Evolutionary conservation across 2,888 invertebrate genomes (phyloP).

Genomic region (Hydriomena furcata): DNA sequence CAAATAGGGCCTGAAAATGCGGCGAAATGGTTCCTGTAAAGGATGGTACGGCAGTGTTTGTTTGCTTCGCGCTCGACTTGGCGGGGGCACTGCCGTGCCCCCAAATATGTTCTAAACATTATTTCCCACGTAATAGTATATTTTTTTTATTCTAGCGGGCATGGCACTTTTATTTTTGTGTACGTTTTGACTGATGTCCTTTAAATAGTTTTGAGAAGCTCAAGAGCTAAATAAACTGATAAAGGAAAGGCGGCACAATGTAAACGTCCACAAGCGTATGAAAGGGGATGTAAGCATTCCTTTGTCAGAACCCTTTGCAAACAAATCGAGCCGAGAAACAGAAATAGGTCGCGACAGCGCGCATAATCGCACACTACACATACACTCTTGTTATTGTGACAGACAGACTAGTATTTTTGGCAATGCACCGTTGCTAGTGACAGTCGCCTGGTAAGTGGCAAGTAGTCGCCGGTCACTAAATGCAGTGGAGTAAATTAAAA

Average conservation of each 20-base stretch:
- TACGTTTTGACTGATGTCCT: too few relatives aligned
- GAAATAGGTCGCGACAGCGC: constrained; percentile 51
- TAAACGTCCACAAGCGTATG: constrained; percentile 21
- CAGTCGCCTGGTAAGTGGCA: constrained; percentile 16
- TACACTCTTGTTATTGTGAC: constrained; percentile 34
- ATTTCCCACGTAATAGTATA: too few relatives aligned
- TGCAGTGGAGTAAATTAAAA: constrained; percentile 7
- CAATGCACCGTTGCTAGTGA: constrained; percentile 49
- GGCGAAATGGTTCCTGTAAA: too few relatives aligned
- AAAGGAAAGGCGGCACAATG: constrained; percentile 8
- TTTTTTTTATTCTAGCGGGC: too few relatives aligned
- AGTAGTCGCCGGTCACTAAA: too few relatives aligned
- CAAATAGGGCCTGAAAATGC: too few relatives aligned
- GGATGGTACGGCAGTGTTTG: too few relatives aligned
- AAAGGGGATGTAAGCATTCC: constrained; percentile 36
- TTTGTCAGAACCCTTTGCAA: constrained; percentile 55
- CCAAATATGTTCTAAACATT: too few relatives aligned
- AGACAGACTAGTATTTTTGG: constrained; percentile 52
- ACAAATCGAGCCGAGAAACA: constrained; percentile 50
- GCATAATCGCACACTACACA: constrained; percentile 35
- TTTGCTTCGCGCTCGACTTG: too few relatives aligned
- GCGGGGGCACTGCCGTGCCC: too few relatives aligned
- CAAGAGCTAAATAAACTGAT: constrained; percentile 13
- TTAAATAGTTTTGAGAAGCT: background rate
- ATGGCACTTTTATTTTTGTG: too few relatives aligned